Evolutionary conservation across 2,888 invertebrate species (phyloP), one percentile per base, ranked within the genome.

Genomic region (Ceriagrion tenellum): DNA sequence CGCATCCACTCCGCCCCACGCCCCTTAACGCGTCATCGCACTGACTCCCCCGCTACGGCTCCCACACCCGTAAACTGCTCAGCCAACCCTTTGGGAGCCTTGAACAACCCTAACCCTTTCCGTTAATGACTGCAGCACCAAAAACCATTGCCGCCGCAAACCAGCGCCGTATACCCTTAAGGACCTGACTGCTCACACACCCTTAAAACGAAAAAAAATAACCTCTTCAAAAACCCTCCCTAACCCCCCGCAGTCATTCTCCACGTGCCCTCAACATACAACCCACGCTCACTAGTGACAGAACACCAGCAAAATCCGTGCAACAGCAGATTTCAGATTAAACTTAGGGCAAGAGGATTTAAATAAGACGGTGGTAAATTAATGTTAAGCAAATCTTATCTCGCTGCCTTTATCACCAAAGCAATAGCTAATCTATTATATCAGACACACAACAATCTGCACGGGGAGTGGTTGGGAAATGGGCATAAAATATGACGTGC

Each of bases 121-220:
- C 81, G 81, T 81, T 81, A 81, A 81, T 81, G 81, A 81, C 81
- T 81, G 81, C 30, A 81, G 16, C 81, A 16, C 81, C 81, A 35
- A 81, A 81, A 81, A 81, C 81, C 30, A 69, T 69, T 69, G 69
- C 69, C 10, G 69, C 69, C 69, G 69, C 69, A 69, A 69, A n/a
- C 69, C 69, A 69, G 35, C 35, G 81, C 35, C 81, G 35, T 35
- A 26, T 23, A 81, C 81, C 35, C 30, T 30, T 30, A 81, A 35
- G 30, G 81, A 81, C 35, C 35, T 26, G 69, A 23, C 81, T 30
- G 30, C 81, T 81, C 81, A 35, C 81, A 35, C 23, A 81, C 81
- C 81, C 81, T 81, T 35, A 35, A 81, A 12, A n/a, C 26, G 69
- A 69, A 69, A 26, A n/a, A 59, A 59, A 59, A 59, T 20, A 81